These are phyloP conservation scores for Ophion obscuratus DNA, from an alignment of 2,888 invertebrate species.

Conservation along the genomic window DNA sequence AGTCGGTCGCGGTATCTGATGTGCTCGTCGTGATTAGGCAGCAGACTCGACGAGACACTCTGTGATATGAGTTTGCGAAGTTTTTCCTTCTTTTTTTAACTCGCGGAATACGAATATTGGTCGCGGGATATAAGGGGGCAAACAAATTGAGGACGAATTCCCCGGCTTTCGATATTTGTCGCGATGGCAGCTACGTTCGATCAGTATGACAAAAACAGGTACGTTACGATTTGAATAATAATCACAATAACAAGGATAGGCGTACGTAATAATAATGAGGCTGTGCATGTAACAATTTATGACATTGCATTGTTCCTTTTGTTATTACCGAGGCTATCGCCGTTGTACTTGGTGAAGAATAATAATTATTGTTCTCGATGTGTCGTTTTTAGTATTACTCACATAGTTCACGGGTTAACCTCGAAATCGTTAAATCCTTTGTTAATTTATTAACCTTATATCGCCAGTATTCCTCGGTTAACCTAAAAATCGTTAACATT, in stretches of 20 bases:
- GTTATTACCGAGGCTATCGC: not conserved
- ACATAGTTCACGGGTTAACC: not conserved
- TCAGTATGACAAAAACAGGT: constrained; percentile 89
- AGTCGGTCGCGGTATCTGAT: constrained; percentile 24
- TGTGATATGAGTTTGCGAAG: constrained; percentile 63
- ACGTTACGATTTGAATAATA: constrained; percentile 3
- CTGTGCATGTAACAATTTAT: constrained; percentile 39
- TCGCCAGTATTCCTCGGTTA: not conserved
- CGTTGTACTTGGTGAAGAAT: not conserved
- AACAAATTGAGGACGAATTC: not conserved
- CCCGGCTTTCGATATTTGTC: constrained; percentile 50
- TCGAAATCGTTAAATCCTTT: not conserved
- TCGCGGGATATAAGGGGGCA: not conserved
- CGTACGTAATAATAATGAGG: constrained; percentile 9
- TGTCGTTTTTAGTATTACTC: not conserved
- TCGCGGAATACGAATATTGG: constrained; percentile 52
- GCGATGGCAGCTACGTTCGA: constrained; percentile 89
- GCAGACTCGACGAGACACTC: constrained; percentile 41
- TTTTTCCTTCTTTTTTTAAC: constrained; percentile 8
- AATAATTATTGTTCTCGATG: not conserved
- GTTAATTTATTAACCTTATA: not conserved
- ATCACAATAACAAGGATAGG: not conserved
- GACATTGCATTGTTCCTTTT: not conserved
- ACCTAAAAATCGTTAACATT: not conserved
- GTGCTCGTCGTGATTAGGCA: constrained; percentile 36